A percentile compares a stretch with the other conserved stretches of the same genome.
phyloP scores from a whole-genome alignment of 2,888 invertebrate genomes.

The Lycocerus yunnanus region DNA sequence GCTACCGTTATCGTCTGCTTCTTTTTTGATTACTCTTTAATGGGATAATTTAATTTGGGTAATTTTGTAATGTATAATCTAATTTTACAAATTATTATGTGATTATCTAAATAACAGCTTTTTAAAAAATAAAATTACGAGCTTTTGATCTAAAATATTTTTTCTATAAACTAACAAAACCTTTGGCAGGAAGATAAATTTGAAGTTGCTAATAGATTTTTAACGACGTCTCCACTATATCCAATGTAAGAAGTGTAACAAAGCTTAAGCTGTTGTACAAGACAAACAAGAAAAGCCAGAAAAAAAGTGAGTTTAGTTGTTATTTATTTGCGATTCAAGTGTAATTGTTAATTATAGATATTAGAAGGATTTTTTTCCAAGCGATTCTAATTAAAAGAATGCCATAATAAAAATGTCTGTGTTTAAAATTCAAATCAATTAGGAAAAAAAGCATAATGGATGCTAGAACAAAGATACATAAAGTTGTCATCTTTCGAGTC shows the following conservation, averaged over 20 bases:
- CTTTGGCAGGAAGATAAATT: constrained; percentile 27
- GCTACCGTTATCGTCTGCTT: background rate
- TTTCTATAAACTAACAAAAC: constrained; percentile 10
- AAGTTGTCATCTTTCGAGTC: constrained; percentile 24
- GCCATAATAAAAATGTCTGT: background rate
- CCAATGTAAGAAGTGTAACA: constrained; percentile 3
- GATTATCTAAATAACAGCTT: constrained; percentile 2
- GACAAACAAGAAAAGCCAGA: constrained; percentile 14
- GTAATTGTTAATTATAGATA: background rate
- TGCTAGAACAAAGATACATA: constrained; percentile 30
- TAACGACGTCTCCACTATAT: constrained; percentile 17
- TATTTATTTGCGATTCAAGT: background rate
- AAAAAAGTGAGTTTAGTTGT: background rate
- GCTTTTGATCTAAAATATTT: background rate
- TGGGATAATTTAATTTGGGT: background rate
- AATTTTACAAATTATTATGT: constrained; percentile 1
- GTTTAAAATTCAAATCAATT: background rate
- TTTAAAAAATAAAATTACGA: background rate
- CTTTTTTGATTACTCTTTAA: background rate
- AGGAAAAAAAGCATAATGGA: background rate
- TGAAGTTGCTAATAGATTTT: constrained; percentile 23
- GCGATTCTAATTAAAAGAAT: background rate
- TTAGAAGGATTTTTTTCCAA: background rate
- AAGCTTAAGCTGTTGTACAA: background rate
- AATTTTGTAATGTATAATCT: background rate